These are phyloP conservation scores for Phorcus lineatus DNA, from an alignment of 2,888 invertebrate species.

Conservation along the genomic window DNA sequence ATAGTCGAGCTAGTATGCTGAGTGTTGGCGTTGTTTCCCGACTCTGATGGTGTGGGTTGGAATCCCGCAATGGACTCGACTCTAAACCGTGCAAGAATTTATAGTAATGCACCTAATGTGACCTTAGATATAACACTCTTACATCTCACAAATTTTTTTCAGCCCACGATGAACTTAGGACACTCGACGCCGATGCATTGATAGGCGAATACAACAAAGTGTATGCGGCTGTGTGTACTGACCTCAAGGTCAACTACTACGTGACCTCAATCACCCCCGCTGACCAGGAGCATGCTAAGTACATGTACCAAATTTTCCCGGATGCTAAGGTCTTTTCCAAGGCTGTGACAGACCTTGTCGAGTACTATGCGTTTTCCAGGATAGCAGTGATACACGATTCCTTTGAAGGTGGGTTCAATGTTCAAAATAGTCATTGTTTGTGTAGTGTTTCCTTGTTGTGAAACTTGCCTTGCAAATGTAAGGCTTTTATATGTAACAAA, in stretches of 20 bases:
- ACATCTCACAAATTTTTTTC: too few species aligned
- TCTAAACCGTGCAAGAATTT: too few species aligned
- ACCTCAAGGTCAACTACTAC: slow-evolving; percentile 66
- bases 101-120: too few species aligned
- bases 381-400: slow-evolving; percentile 61
- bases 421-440: neutral
- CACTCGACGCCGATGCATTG: slow-evolving; percentile 53
- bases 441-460: neutral
- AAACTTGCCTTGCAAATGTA: too few species aligned
- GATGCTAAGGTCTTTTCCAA: slow-evolving; percentile 48
- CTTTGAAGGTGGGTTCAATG: slow-evolving; percentile 43
- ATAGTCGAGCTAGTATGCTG: too few species aligned
- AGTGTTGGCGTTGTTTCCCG: too few species aligned
- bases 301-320: slow-evolving; percentile 60
- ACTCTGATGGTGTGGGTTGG: too few species aligned
- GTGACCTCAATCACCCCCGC: slow-evolving; percentile 60
- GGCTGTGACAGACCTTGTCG: slow-evolving; percentile 59
- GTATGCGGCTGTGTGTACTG: slow-evolving; percentile 58
- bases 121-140: too few species aligned
- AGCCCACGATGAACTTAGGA: slow-evolving; percentile 29
- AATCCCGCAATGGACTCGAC: too few species aligned
- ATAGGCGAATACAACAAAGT: slow-evolving; percentile 64
- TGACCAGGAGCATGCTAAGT: slow-evolving; percentile 39
- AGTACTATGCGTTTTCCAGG: slow-evolving; percentile 55
- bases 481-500: too few species aligned